These are phyloP conservation scores for Galeruca laticollis DNA, from an alignment of 2,888 invertebrate genomes.

Conservation along the genomic window DNA sequence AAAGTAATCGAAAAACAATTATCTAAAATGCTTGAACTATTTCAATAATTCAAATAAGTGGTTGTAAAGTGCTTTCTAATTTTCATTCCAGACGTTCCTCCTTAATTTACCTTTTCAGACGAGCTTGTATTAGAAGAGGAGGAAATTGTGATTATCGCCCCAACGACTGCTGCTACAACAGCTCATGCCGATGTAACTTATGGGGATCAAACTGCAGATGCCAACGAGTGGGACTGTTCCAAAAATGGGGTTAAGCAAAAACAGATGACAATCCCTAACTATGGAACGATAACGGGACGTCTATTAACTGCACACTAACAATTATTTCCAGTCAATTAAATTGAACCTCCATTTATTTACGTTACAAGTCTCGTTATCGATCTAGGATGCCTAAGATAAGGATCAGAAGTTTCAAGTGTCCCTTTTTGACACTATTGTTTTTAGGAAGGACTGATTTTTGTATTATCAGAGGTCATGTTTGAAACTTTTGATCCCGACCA, in stretches of 20 bases:
- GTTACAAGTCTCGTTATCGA: constrained; percentile 20
- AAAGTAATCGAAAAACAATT: neutral
- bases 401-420: constrained; percentile 40
- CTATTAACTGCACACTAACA: constrained; percentile 8
- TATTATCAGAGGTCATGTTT: constrained; percentile 37
- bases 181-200: constrained; percentile 88
- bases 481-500: constrained; percentile 46
- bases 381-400: constrained; percentile 20
- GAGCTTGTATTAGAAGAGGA: constrained; percentile 83
- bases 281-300: constrained; percentile 38
- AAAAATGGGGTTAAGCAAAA: constrained; percentile 81
- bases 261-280: constrained; percentile 49
- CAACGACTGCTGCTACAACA: constrained; percentile 87
- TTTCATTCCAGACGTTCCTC: constrained; percentile 82
- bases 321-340: constrained; percentile 6
- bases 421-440: constrained; percentile 27
- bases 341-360: neutral
- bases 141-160: constrained; percentile 88
- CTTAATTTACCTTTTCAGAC: constrained; percentile 88
- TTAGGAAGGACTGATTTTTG: constrained; percentile 51
- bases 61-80: constrained; percentile 68
- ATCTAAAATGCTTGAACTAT: constrained; percentile 20
- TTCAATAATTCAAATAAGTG: constrained; percentile 43
- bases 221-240: constrained; percentile 89
- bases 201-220: constrained; percentile 92